phyloP scores from a whole-genome alignment of 2,888 invertebrate species.

The Trachelus stipa region DNA sequence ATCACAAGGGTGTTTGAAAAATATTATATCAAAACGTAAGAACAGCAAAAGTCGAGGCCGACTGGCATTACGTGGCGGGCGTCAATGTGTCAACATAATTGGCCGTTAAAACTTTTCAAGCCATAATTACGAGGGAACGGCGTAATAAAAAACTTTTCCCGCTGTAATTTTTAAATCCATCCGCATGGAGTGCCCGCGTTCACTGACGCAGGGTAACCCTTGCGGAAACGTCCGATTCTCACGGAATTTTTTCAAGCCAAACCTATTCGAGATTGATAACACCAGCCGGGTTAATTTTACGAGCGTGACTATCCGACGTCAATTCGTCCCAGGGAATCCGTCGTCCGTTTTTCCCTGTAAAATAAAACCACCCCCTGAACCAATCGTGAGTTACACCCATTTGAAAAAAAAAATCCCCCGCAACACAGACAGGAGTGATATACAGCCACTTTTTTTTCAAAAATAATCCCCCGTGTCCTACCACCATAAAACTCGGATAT shows the following conservation, averaged over 20 bases:
- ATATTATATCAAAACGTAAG: not conserved
- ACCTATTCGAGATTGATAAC: not conserved
- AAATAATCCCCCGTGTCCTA: not conserved
- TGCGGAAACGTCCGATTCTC: conserved; percentile 34
- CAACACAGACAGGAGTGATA: not conserved
- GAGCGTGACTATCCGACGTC: not conserved
- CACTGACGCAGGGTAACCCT: not conserved
- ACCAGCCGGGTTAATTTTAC: not conserved
- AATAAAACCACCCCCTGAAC: not conserved
- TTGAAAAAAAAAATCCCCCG: not conserved
- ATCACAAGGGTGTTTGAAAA: not conserved
- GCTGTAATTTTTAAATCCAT: conserved; percentile 35
- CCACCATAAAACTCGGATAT: not conserved
- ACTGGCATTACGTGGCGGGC: conserved; percentile 36
- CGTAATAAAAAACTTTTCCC: conserved; percentile 28
- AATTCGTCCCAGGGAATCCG: not conserved
- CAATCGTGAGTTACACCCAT: not conserved
- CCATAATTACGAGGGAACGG: conserved; percentile 36
- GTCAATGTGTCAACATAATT: conserved; percentile 45
- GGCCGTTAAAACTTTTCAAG: conserved; percentile 40
- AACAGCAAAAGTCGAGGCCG: not conserved
- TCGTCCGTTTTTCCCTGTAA: not conserved
- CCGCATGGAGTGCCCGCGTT: not conserved
- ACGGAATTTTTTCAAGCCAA: conserved; percentile 27
- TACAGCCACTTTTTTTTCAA: not conserved